Evolutionary conservation across 2,797 vertebrate species (phyloP).

Genomic region (Anas capensis): DNA sequence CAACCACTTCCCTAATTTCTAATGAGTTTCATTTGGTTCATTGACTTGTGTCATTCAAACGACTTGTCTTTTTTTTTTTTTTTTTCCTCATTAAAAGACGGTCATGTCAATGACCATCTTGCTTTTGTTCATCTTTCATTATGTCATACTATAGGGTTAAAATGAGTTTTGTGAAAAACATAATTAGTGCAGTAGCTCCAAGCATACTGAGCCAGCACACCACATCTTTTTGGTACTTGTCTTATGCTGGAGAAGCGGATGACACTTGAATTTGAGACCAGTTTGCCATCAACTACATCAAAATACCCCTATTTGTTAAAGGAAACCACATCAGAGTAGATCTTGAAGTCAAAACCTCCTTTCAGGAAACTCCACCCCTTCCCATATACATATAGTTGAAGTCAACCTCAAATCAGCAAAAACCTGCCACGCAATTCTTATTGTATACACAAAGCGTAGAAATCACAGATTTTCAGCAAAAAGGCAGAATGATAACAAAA

Average conservation of each 20-base stretch:
- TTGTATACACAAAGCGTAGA: background rate
- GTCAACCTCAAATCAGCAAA: conserved; percentile 10
- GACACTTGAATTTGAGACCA: background rate
- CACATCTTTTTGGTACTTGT: background rate
- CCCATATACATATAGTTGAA: background rate
- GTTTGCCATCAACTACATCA: background rate
- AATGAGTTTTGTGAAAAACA: background rate
- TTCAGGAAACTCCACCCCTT: conserved; percentile 27
- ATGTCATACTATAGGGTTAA: background rate
- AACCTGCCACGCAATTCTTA: conserved; percentile 5
- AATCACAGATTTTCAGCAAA: conserved; percentile 19
- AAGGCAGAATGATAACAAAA: background rate
- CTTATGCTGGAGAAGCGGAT: conserved; percentile 30
- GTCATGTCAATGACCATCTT: conserved; percentile 22
- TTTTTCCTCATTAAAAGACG: background rate
- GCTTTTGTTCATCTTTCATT: conserved; percentile 10
- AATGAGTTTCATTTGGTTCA: background rate
- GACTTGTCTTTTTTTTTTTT: background rate
- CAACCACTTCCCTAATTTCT: background rate
- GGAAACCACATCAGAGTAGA: background rate
- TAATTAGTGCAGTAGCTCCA: background rate
- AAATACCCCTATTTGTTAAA: conserved; percentile 13
- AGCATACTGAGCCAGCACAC: background rate
- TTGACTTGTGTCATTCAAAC: conserved; percentile 4
- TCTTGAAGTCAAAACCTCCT: conserved; percentile 42